Percentiles rank a stretch among this genome's conserved stretches.
Conservation (phyloP, 2,113 vertebrate genomes). For the Neotragus pygmaeus region DNA sequence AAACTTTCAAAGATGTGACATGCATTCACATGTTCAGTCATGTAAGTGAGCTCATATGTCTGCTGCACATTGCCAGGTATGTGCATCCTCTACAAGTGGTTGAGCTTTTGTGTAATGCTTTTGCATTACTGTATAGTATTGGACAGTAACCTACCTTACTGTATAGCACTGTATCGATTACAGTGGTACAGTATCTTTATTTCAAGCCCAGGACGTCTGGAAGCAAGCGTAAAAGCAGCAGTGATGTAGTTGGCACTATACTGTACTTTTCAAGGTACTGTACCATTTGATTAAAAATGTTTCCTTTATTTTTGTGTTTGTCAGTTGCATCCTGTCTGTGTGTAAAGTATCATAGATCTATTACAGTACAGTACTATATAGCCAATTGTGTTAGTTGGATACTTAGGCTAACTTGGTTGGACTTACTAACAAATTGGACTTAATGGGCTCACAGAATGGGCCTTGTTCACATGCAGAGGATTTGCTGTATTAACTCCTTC, state of each 20-base stretch:
- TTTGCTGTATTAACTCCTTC: neutral
- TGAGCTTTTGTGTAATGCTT: neutral
- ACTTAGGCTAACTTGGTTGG: neutral
- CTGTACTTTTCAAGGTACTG: neutral
- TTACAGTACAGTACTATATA: neutral
- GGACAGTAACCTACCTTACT: neutral
- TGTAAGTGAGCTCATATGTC: neutral
- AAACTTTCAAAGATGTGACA: neutral
- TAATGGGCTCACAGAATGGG: neutral
- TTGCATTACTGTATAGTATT: neutral
- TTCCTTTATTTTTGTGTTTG: neutral
- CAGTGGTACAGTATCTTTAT: neutral
- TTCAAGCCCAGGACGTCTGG: neutral
- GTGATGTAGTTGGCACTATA: too few relatives aligned
- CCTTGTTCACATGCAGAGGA: neutral
- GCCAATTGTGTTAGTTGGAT: neutral
- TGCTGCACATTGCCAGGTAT: neutral
- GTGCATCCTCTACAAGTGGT: rapidly evolving
- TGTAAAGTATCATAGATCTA: neutral
- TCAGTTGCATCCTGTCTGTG: neutral
- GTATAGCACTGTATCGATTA: neutral
- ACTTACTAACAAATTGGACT: neutral
- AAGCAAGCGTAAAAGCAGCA: neutral
- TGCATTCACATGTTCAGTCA: rapidly evolving
- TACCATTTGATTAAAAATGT: neutral